Evolutionary conservation across 2,888 invertebrate species (phyloP).

Genomic region (Stegophylla sp.): DNA sequence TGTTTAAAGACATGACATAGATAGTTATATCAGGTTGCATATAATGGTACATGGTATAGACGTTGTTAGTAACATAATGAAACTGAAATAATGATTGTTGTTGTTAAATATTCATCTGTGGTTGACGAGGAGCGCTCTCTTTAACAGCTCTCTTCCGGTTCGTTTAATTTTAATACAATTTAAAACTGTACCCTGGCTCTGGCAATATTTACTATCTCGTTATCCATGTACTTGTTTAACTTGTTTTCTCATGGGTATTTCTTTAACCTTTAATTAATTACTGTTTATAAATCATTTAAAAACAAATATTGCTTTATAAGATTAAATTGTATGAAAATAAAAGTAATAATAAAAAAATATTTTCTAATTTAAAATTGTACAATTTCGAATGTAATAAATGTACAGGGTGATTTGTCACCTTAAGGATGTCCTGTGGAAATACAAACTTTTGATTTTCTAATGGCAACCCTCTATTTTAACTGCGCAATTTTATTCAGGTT

Average conservation of each 20-base stretch:
- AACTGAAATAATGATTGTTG: constrained; percentile 48
- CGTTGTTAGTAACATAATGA: constrained; percentile 24
- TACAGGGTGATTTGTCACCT: no score
- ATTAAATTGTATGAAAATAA: background rate
- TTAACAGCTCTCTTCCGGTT: constrained; percentile 38
- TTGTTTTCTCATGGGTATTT: constrained; percentile 42
- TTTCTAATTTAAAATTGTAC: no score
- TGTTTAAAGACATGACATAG: constrained; percentile 37
- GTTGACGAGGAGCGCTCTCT: constrained; percentile 49
- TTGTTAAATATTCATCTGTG: constrained; percentile 45
- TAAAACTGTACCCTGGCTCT: constrained; percentile 16
- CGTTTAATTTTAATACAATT: constrained; percentile 38
- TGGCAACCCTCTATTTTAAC: no score
- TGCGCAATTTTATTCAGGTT: no score
- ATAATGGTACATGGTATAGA: constrained; percentile 46
- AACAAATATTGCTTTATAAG: constrained; percentile 2
- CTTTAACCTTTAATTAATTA: constrained; percentile 52
- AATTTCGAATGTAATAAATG: no score
- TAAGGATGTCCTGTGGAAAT: no score
- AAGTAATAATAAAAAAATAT: no score
- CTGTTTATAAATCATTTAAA: constrained; percentile 18
- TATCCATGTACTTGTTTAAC: constrained; percentile 44
- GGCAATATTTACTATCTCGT: constrained; percentile 54
- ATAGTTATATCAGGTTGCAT: constrained; percentile 43
- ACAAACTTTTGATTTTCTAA: no score